Conservation (phyloP, 2,113 vertebrate genomes). For the Sebastes fasciatus region DNA sequence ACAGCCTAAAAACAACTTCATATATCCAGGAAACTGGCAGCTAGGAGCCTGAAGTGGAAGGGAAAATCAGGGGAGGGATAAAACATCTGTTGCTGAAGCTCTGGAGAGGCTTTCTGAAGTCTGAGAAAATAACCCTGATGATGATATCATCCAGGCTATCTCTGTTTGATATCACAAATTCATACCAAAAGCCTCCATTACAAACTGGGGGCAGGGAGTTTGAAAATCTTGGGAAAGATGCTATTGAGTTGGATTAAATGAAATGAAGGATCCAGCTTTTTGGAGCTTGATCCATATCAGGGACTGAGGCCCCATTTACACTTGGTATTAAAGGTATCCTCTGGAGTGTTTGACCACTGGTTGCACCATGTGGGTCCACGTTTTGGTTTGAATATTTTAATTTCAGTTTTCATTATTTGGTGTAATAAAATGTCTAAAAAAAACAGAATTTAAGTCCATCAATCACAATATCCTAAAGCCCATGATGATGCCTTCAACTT, state of each 20-base stretch:
- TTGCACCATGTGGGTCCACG: not conserved
- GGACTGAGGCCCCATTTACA: not conserved
- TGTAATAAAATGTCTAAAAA: no score
- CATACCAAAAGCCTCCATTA: not conserved
- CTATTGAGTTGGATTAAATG: not conserved
- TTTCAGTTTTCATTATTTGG: no score
- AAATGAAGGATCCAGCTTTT: not conserved
- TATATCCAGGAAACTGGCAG: conserved; percentile 1
- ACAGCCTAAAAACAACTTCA: conserved; percentile 26
- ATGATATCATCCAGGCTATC: not conserved
- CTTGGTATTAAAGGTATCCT: not conserved
- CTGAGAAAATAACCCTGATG: not conserved
- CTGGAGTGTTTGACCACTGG: not conserved
- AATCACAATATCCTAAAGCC: no score
- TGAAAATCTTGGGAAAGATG: not conserved
- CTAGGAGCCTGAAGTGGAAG: not conserved
- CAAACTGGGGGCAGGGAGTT: not conserved
- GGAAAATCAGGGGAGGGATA: not conserved
- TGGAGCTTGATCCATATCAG: not conserved
- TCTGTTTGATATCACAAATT: not conserved
- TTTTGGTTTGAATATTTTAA: not conserved
- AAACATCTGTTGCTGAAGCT: conserved; percentile 6
- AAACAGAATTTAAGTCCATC: no score
- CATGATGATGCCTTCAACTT: no score
- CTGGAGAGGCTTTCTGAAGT: not conserved